Conservation (phyloP, 2,113 vertebrate genomes). For the Vanacampus margaritifer region DNA sequence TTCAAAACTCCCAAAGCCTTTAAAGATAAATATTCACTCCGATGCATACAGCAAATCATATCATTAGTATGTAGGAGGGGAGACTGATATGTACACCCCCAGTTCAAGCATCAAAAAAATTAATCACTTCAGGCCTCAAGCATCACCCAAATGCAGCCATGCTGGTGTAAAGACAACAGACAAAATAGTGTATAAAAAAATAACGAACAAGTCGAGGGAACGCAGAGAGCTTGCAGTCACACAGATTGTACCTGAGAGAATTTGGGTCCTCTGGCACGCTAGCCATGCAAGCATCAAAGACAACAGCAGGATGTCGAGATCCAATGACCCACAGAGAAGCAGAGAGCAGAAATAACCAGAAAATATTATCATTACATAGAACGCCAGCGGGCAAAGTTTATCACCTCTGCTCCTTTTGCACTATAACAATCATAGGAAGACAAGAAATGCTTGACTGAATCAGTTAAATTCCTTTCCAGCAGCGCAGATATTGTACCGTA, state of each 20-base stretch:
- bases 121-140: constrained; percentile 1
- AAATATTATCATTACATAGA: constrained; percentile 2
- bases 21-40: background rate
- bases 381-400: constrained; percentile 4
- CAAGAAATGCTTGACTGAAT: background rate
- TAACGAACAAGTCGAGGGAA: constrained; percentile 51
- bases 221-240: constrained; percentile 2
- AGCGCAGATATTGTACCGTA: background rate
- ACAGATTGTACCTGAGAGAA: constrained; percentile 59
- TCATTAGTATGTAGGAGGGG: background rate
- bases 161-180: constrained; percentile 20
- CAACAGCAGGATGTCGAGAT: constrained; percentile 51
- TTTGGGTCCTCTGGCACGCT: constrained; percentile 70
- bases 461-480: background rate
- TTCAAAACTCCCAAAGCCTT: background rate
- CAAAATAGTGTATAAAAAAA: constrained; percentile 20
- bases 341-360: constrained; percentile 20
- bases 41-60: background rate
- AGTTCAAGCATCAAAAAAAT: background rate
- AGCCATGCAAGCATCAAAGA: constrained; percentile 51
- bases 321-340: constrained; percentile 36
- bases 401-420: constrained; percentile 1
- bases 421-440: background rate
- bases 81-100: background rate
- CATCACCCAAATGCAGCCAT: constrained; percentile 8